A percentile compares a stretch with the other conserved stretches of the same genome.
These are phyloP conservation scores for Helicoverpa armigera DNA, from an alignment of 1,140 invertebrate species.

Conservation along the genomic window DNA sequence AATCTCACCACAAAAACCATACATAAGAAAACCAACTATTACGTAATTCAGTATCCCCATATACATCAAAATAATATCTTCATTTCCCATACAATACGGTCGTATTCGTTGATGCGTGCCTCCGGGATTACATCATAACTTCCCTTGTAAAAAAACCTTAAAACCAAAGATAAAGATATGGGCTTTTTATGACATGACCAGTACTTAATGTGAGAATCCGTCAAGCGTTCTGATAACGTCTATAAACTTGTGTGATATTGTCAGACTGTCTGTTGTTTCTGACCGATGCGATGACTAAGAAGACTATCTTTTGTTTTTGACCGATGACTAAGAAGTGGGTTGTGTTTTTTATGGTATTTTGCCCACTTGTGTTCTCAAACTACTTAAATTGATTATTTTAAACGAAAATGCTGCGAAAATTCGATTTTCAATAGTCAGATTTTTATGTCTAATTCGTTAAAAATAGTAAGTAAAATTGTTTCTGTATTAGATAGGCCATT, in stretches of 20 bases:
- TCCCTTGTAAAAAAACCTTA: conserved; percentile 32
- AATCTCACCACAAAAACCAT: not conserved
- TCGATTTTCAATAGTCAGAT: too few relatives aligned
- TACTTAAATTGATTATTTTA: too few relatives aligned
- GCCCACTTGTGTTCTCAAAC: too few relatives aligned
- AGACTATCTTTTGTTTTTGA: not conserved
- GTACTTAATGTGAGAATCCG: conserved; percentile 16
- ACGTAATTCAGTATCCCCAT: not conserved
- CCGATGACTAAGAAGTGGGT: too few relatives aligned
- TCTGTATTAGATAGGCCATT: too few relatives aligned
- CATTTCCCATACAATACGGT: conserved; percentile 5
- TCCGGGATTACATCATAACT: conserved; percentile 12
- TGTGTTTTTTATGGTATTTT: too few relatives aligned
- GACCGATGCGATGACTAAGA: too few relatives aligned
- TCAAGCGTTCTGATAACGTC: conserved; percentile 6
- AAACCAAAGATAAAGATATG: conserved; percentile 18
- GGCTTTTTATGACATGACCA: conserved; percentile 20
- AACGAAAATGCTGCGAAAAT: too few relatives aligned
- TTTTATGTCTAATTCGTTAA: too few relatives aligned
- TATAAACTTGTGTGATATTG: not conserved
- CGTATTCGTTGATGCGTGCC: conserved; percentile 7
- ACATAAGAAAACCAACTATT: not conserved
- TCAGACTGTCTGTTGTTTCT: not conserved
- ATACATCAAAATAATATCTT: not conserved
- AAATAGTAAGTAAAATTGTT: too few relatives aligned